Base-by-base conservation (phyloP, 2,113 vertebrate species). In the Dermatemys mawii region DNA sequence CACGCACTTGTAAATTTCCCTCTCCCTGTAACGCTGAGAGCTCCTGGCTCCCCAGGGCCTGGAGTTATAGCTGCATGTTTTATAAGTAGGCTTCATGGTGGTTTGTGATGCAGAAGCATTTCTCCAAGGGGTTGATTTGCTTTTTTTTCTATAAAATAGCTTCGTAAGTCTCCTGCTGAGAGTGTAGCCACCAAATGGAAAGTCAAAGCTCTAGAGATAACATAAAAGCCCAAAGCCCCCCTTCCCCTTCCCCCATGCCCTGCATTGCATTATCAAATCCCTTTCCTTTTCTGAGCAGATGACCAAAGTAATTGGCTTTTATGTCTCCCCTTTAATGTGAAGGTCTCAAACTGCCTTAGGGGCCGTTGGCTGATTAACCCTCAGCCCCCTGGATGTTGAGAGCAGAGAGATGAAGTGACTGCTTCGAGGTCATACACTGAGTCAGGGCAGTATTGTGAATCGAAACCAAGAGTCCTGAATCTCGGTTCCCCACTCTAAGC, bases 281-380 rank as follows among this genome's bases (percentile, higher is more conserved):
- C 87, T 83, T 92, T 76, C 88, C 54, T 12, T 1, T 29, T 85
- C 81, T 0, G 21, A 87, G 14, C 73, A 81, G 70, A 73, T 81
- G 81, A 81, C 86, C 57, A 24, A 54, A 87, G 60, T 85, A 87
- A 89, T 94, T 92, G 83, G 83, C 92, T 86, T 81, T 92, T 76
- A 2, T 41, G 24, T 76, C 81, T 63, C 81, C 63, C 48, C 55
- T 53, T 48, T 22, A 87, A 84, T 1, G 19, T 10, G 21, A 55
- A 46, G 89, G 27, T 53, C 87, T 86, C 46, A 1, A 49, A n/a
- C 80, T 35, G 87, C 89, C 70, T 41, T 3, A 41, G 4, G 3
- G 85, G 35, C 81, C 81, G 83, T 83, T 80, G 83, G 80, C 80
- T 80, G 79, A 86, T 89, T 89, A 89, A 90, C 94, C 88, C 87